Conservation (phyloP, 2,888 invertebrate genomes). For the Imbricaverruca yamaguchii region DNA sequence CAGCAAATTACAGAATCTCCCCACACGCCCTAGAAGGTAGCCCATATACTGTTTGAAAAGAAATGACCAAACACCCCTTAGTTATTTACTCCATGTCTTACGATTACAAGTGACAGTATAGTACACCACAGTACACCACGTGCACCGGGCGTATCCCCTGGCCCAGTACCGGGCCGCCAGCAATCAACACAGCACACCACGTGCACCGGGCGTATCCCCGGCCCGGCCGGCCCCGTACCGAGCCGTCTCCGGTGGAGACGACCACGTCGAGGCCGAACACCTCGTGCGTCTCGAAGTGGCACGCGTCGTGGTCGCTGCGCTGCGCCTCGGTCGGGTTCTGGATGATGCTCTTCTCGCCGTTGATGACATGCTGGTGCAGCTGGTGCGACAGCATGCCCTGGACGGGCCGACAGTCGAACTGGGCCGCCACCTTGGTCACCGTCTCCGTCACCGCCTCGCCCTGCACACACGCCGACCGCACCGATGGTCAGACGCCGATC, state of each 20-base stretch:
- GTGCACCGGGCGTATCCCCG: too few species aligned
- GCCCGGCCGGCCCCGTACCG: slow-evolving; percentile 50
- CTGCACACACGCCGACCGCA: slow-evolving; percentile 42
- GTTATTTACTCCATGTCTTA: too few species aligned
- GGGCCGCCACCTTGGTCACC: slow-evolving; percentile 85
- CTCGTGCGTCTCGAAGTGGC: slow-evolving; percentile 89
- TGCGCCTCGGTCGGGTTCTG: slow-evolving; percentile 97
- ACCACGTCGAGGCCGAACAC: slow-evolving; percentile 97
- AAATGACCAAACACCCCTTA: too few species aligned
- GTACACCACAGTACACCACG: too few species aligned
- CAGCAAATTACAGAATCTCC: too few species aligned
- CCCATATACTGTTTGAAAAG: too few species aligned
- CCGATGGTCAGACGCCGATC: too few species aligned
- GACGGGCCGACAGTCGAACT: slow-evolving; percentile 93
- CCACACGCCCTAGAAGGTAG: too few species aligned
- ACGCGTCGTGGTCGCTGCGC: slow-evolving; percentile 94
- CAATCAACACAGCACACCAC: too few species aligned
- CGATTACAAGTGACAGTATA: too few species aligned
- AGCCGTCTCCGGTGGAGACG: slow-evolving; percentile 88
- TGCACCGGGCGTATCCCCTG: too few species aligned
- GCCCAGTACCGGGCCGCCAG: too few species aligned
- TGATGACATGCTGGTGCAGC: slow-evolving; percentile 89
- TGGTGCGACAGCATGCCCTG: slow-evolving; percentile 95
- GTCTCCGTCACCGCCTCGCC: slow-evolving; percentile 85
- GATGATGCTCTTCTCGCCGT: slow-evolving; percentile 94